A percentile compares a stretch with the other conserved stretches of the same genome.
phyloP scores from a whole-genome alignment of 92 coral and sea anemone genomes.

The Epizoanthus rinbou region DNA sequence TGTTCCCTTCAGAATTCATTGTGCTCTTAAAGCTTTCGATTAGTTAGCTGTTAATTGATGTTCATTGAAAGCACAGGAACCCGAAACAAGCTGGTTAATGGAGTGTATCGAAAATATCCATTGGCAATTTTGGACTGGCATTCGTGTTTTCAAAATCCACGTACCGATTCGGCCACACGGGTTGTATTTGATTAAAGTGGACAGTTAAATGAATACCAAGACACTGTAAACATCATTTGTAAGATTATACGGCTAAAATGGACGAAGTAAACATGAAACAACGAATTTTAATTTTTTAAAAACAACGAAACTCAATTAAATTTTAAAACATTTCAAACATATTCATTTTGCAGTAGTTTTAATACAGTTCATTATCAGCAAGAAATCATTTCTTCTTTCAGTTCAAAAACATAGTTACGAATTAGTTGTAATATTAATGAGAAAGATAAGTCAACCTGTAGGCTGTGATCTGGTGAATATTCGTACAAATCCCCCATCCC shows the following conservation, averaged over 20 bases:
- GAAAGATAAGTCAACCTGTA: too few species aligned
- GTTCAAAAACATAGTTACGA: too few species aligned
- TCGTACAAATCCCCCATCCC: too few species aligned
- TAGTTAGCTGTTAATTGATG: neutral
- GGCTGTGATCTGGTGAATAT: too few species aligned
- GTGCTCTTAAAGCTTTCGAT: neutral
- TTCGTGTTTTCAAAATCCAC: conserved; percentile 13
- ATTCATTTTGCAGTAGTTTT: neutral
- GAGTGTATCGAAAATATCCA: conserved; percentile 28
- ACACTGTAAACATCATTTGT: conserved; percentile 26
- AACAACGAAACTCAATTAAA: neutral
- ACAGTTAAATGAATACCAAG: conserved; percentile 20
- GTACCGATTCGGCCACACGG: conserved; percentile 25
- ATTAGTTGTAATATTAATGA: too few species aligned
- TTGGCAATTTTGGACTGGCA: neutral
- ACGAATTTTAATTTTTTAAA: neutral
- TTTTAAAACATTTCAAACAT: neutral
- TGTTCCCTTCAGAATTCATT: neutral
- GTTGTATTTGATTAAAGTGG: conserved; percentile 31
- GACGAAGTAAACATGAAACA: conserved; percentile 17
- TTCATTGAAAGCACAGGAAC: neutral
- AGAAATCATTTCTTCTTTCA: too few species aligned
- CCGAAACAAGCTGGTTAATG: neutral
- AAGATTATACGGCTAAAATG: conserved; percentile 31
- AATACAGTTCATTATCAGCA: too few species aligned